Base-by-base conservation (phyloP, 2,797 vertebrate species). In the Syngnathus acus region DNA sequence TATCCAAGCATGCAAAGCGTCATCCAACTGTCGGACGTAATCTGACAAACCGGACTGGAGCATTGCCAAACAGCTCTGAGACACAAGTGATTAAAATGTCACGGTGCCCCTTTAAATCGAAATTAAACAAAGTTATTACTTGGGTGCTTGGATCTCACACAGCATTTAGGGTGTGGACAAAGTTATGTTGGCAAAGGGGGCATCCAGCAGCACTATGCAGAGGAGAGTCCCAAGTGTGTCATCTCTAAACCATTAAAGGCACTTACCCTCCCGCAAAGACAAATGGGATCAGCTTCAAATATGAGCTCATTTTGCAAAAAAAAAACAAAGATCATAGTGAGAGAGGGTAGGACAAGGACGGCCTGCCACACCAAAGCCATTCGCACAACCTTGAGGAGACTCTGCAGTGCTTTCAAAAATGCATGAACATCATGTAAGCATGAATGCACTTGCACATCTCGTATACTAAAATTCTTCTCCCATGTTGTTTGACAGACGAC, bases 101-200 rank as follows among this genome's bases (percentile, higher is more conserved):
- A 40, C 62, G 43, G 58, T 77, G 66, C 23, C 59, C 70, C 77
- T 76, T 84, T 80, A 83, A 79, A 68, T 78, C 40, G 68, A 68
- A 78, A 81, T 76, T 67, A 85, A 81, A 75, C 64, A 76, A 83
- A 85, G 68, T 82, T 68, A 69, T 76, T 61, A 74, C 62, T 66
- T 47, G 9, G 72, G 47, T 68, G 67, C 64, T 68, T 48, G 66
- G 68, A 42, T 6, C 48, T 39, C n/a, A 80, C 42, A 55, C 55
- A 42, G n/a, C 40, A 17, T 32, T 58, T 38, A 19, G 55, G 26
- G 55, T 57, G 26, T 32, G 54, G 32, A 38, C 16, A 38, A 59
- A 59, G 57, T 59, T 59, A 38, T 59, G 16, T 59, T 39, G 16
- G 13, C 14, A 37, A 57, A 16, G 54, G 8, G 26, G 6, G 9